These are phyloP conservation scores for Metopolophium dirhodum DNA, from an alignment of 1,140 invertebrate genomes.

Conservation along the genomic window DNA sequence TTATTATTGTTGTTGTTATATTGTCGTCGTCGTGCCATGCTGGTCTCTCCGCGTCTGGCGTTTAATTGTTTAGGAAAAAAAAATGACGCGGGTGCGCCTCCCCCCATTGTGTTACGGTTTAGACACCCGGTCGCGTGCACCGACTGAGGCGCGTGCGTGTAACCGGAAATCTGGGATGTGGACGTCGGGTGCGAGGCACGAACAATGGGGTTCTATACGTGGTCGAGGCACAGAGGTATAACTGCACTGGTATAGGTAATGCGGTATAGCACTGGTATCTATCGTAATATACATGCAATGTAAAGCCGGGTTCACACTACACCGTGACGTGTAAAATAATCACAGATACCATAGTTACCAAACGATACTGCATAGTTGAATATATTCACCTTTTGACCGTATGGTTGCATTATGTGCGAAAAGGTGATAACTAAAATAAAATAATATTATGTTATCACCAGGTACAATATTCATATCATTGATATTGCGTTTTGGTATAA, in stretches of 20 bases:
- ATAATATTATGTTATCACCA: too few species aligned
- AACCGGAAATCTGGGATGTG: slow-evolving; percentile 44
- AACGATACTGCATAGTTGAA: too few species aligned
- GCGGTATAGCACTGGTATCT: not conserved
- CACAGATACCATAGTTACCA: too few species aligned
- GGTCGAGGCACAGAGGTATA: not conserved
- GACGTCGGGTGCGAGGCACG: not conserved
- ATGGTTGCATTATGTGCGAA: too few species aligned
- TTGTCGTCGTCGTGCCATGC: not conserved
- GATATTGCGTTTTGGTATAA: too few species aligned
- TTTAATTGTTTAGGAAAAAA: slow-evolving; percentile 46
- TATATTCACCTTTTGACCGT: too few species aligned
- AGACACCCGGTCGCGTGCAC: slow-evolving; percentile 30
- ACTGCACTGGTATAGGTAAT: not conserved
- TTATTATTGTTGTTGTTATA: not conserved
- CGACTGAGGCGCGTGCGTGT: slow-evolving; percentile 7
- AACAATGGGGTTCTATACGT: slow-evolving; percentile 30
- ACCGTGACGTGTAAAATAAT: too few species aligned
- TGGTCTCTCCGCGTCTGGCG: not conserved
- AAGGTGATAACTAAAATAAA: too few species aligned
- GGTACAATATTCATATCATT: too few species aligned
- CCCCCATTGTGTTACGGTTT: slow-evolving; percentile 47
- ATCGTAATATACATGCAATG: not conserved
- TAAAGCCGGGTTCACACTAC: too few species aligned
- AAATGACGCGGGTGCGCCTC: slow-evolving; percentile 1